phyloP scores from a whole-genome alignment of 35 echinoderm and acorn worm genomes.

The Apostichopus japonicus region DNA sequence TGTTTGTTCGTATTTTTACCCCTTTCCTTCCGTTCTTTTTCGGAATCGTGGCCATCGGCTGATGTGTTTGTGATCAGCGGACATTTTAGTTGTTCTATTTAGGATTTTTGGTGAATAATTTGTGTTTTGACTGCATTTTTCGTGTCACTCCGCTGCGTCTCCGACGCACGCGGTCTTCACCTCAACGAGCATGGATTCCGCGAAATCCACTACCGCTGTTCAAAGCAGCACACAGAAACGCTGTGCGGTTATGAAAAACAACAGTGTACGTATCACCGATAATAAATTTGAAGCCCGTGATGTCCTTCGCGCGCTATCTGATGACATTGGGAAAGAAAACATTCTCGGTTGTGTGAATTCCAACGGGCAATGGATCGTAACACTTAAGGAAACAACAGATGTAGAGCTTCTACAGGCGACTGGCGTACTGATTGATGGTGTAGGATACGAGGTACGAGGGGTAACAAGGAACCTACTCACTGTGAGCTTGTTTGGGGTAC shows the following conservation, averaged over 20 bases:
- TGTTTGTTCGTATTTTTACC: neutral
- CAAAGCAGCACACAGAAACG: neutral
- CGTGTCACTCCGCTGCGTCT: neutral
- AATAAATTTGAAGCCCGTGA: neutral
- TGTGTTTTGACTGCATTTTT: neutral
- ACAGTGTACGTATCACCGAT: slow-evolving; percentile 10
- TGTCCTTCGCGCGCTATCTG: neutral
- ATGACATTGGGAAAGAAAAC: slow-evolving; percentile 32
- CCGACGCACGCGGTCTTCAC: neutral
- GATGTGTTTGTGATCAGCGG: neutral
- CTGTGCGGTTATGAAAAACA: neutral
- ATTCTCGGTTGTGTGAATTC: slow-evolving; percentile 29
- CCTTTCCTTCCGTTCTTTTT: neutral
- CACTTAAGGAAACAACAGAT: neutral
- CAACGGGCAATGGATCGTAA: neutral
- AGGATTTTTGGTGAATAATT: neutral
- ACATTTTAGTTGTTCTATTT: neutral
- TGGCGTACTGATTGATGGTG: neutral
- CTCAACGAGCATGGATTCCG: neutral
- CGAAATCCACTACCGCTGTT: neutral
- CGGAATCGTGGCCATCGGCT: too few species aligned
- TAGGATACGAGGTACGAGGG: neutral
- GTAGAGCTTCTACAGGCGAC: slow-evolving; percentile 14
- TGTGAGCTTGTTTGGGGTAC: slow-evolving; percentile 11
- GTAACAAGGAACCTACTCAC: slow-evolving; percentile 27